Evolutionary conservation across 2,888 invertebrate species (phyloP).

Genomic region (Seira musarum): DNA sequence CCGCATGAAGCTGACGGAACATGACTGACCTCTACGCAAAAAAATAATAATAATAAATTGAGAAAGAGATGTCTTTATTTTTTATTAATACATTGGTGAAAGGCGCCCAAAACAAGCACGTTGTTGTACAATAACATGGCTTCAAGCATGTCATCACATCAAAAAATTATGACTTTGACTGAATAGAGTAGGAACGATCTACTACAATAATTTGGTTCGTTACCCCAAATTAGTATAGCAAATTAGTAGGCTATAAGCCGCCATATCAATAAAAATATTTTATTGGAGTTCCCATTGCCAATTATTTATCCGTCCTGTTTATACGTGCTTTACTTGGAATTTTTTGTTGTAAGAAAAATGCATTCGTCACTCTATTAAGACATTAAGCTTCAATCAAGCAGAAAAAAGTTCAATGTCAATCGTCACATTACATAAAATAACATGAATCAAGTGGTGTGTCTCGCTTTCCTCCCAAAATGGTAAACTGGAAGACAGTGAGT

Average conservation of each 20-base stretch:
- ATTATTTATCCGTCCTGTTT: neutral
- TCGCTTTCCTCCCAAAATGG: too few species aligned
- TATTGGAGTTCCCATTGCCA: constrained; percentile 5
- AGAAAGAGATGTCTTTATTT: neutral
- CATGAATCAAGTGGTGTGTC: too few species aligned
- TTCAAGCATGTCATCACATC: too few species aligned
- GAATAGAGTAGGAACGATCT: too few species aligned
- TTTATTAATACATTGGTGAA: neutral
- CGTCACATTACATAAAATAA: constrained; percentile 1
- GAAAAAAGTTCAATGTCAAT: constrained; percentile 47
- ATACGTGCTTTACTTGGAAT: neutral
- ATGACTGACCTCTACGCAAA: neutral
- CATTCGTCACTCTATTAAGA: constrained; percentile 10
- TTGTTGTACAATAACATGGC: neutral
- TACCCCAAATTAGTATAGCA: too few species aligned
- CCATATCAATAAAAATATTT: neutral
- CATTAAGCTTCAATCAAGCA: constrained; percentile 36
- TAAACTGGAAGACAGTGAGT: neutral
- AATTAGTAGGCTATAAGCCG: too few species aligned
- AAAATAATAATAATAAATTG: too few species aligned
- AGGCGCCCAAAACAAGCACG: neutral
- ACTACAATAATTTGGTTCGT: too few species aligned
- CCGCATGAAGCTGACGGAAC: neutral
- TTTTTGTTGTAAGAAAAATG: neutral
- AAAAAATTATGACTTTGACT: too few species aligned